phyloP scores from a whole-genome alignment of 2,113 vertebrate genomes.

The Carassius auratus region DNA sequence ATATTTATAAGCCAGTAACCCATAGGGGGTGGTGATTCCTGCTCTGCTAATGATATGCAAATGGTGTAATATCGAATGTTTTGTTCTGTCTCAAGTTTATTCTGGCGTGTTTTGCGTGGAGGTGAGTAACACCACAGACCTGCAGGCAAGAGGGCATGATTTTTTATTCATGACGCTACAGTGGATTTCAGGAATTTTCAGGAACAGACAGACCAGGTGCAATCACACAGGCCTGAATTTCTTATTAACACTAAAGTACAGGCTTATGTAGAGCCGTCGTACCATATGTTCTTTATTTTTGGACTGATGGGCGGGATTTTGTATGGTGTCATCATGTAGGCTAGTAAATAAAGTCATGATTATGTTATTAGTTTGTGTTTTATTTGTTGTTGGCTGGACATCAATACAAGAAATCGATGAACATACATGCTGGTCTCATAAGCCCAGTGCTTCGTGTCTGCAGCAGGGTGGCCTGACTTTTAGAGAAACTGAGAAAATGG shows the following conservation, averaged over 20 bases:
- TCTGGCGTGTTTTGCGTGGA: conserved; percentile 59
- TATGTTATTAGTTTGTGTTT: conserved; percentile 51
- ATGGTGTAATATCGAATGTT: conserved; percentile 73
- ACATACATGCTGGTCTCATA: conserved; percentile 37
- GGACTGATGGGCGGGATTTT: background rate
- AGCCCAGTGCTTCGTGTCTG: background rate
- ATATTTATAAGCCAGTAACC: conserved; percentile 80
- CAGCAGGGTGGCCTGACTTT: conserved; percentile 10
- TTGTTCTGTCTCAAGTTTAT: conserved; percentile 70
- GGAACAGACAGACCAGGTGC: conserved; percentile 40
- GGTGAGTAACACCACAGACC: conserved; percentile 50
- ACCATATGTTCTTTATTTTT: background rate
- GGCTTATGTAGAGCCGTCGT: background rate
- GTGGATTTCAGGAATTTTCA: conserved; percentile 8
- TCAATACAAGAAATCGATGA: conserved; percentile 53
- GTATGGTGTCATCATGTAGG: background rate
- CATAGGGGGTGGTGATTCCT: conserved; percentile 68
- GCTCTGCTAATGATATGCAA: conserved; percentile 80
- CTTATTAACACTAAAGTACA: conserved; percentile 2
- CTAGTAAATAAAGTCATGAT: conserved; percentile 28
- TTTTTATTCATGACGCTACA: conserved; percentile 55
- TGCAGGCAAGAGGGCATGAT: conserved; percentile 45
- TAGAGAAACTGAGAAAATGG: conserved; percentile 19
- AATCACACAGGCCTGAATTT: background rate
- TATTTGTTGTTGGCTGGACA: conserved; percentile 55